A percentile compares a stretch with the other conserved stretches of the same genome.
These are phyloP conservation scores for Adelosebastes latens DNA, from an alignment of 2,797 vertebrate species.

Conservation along the genomic window DNA sequence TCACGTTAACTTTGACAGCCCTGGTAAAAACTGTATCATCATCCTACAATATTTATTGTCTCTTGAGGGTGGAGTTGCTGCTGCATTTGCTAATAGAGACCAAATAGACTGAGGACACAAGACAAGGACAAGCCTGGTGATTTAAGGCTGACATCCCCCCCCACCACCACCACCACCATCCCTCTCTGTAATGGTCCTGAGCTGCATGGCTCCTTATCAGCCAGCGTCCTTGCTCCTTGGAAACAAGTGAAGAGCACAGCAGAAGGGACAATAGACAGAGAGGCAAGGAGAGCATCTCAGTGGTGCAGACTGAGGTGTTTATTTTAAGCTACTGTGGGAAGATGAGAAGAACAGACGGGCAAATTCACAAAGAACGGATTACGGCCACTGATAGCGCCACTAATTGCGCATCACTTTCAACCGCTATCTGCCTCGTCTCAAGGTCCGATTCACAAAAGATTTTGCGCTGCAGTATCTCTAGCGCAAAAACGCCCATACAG, in stretches of 20 bases:
- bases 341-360: background rate
- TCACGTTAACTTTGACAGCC: too few species aligned
- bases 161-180: background rate
- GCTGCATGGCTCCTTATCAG: conserved; percentile 38
- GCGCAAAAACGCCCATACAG: too few species aligned
- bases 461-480: background rate
- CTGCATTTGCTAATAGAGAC: conserved; percentile 1
- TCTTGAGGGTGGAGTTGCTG: background rate
- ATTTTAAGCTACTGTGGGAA: background rate
- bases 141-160: background rate
- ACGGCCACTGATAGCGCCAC: background rate
- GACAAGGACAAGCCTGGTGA: conserved; percentile 30
- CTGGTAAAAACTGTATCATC: background rate
- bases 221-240: conserved; percentile 16
- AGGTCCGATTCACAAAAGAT: background rate
- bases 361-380: background rate
- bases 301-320: conserved; percentile 6
- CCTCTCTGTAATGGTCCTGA: background rate
- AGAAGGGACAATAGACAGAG: background rate
- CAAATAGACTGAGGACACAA: conserved; percentile 5
- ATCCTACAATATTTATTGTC: background rate
- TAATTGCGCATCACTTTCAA: background rate
- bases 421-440: background rate
- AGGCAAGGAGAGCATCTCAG: background rate
- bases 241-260: conserved; percentile 27